A percentile compares a stretch with the other conserved stretches of the same genome.
phyloP scores from a whole-genome alignment of 23 tunicate genomes.

The Diplosoma virens region DNA sequence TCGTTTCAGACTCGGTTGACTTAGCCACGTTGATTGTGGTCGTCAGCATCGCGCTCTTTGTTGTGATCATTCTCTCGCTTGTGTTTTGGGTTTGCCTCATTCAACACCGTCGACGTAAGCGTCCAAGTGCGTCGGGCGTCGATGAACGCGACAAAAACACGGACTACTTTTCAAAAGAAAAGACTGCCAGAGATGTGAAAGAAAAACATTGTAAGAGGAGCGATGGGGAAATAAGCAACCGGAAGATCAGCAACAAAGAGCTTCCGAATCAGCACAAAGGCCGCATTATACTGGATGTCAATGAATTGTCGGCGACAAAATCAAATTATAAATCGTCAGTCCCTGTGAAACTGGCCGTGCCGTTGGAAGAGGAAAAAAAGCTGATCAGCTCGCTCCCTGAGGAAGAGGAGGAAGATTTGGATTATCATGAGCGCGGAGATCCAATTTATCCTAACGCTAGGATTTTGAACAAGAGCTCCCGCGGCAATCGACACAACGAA shows the following conservation, averaged over 20 bases:
- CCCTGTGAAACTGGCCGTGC: constrained; percentile 21
- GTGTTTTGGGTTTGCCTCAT: constrained; percentile 32
- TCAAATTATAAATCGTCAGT: not conserved
- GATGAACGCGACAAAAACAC: not conserved
- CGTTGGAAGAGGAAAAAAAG: not conserved
- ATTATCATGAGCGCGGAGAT: not conserved
- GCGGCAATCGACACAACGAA: too few relatives aligned
- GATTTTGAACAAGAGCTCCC: too few relatives aligned
- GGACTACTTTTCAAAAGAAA: not conserved
- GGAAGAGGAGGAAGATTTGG: not conserved
- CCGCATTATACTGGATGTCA: constrained; percentile 23
- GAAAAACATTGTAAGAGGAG: not conserved
- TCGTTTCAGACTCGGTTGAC: constrained; percentile 16
- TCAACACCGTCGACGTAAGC: constrained; percentile 14
- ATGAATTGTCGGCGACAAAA: constrained; percentile 6
- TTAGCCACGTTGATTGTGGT: constrained; percentile 25
- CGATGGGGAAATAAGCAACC: not conserved
- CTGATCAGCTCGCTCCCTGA: not conserved
- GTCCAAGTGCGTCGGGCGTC: not conserved
- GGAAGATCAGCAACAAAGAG: constrained; percentile 26
- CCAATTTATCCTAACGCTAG: too few relatives aligned
- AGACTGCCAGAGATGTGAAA: not conserved
- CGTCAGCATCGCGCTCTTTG: constrained; percentile 24
- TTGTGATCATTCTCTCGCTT: constrained; percentile 11
- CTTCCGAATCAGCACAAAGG: constrained; percentile 27